These are phyloP conservation scores for Nicator chloris DNA, from an alignment of 2,113 vertebrate species.

Conservation along the genomic window DNA sequence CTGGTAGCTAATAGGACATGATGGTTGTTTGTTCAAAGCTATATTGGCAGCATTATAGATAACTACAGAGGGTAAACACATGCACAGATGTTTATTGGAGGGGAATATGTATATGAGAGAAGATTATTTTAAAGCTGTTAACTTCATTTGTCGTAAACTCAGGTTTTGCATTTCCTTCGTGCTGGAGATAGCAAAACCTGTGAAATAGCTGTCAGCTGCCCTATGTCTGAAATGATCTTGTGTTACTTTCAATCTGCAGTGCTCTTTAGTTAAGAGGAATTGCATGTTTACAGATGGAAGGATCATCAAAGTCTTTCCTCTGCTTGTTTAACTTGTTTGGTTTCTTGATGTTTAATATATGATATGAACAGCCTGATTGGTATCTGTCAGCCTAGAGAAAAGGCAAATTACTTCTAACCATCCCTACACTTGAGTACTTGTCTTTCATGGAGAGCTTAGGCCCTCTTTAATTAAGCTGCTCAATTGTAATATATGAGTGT, in stretches of 20 bases:
- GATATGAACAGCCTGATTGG: background rate
- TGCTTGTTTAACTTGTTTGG: background rate
- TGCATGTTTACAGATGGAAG: background rate
- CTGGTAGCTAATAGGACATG: background rate
- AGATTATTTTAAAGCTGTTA: background rate
- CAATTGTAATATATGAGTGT: background rate
- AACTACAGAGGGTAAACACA: background rate
- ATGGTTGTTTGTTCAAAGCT: background rate
- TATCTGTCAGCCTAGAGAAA: background rate
- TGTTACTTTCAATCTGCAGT: background rate
- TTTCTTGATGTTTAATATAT: background rate
- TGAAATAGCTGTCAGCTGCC: background rate
- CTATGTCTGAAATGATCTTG: background rate
- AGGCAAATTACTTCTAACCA: background rate
- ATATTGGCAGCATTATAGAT: background rate
- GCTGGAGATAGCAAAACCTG: background rate
- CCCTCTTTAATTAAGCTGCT: background rate
- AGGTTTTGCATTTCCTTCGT: background rate
- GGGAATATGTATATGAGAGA: background rate
- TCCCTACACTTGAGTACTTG: background rate
- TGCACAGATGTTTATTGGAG: background rate
- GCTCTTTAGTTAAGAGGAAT: background rate
- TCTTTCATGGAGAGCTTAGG: background rate
- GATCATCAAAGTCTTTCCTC: background rate
- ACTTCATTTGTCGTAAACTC: background rate